A percentile compares a stretch with the other conserved stretches of the same genome.
phyloP scores from a whole-genome alignment of 2,888 invertebrate genomes.

The Phymatocera aterrima region DNA sequence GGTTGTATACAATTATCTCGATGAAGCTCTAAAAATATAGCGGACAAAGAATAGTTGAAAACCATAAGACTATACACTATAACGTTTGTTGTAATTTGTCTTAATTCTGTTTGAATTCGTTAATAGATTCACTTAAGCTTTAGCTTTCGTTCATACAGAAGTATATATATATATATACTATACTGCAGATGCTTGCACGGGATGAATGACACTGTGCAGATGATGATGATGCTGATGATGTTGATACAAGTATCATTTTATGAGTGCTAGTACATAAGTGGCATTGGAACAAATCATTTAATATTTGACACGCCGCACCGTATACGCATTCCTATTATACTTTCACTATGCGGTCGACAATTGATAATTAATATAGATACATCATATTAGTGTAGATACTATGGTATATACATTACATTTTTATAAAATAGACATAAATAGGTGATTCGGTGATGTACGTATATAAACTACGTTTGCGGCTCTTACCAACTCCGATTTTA shows the following conservation, averaged over 20 bases:
- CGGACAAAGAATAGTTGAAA: not conserved
- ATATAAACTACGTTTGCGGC: too few relatives aligned
- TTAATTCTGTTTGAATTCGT: constrained; percentile 22
- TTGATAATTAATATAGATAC: not conserved
- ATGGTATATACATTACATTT: too few relatives aligned
- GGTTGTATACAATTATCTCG: not conserved
- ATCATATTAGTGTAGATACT: not conserved
- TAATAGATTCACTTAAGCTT: constrained; percentile 40
- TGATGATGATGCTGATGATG: too few relatives aligned
- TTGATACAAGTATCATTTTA: too few relatives aligned
- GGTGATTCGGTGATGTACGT: too few relatives aligned
- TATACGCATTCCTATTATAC: not conserved
- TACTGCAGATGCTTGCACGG: constrained; percentile 13
- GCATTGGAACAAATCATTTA: not conserved
- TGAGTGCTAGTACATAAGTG: not conserved
- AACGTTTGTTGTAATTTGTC: not conserved
- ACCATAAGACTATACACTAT: not conserved
- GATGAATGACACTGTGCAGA: constrained; percentile 28
- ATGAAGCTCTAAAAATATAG: not conserved
- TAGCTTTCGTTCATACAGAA: constrained; percentile 15
- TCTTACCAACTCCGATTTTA: too few relatives aligned
- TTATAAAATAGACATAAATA: too few relatives aligned
- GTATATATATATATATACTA: too few relatives aligned
- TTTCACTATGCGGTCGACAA: not conserved
- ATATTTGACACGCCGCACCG: not conserved